Evolutionary conservation across 2,797 vertebrate genomes (phyloP).

Genomic region (Danio aesculapii): DNA sequence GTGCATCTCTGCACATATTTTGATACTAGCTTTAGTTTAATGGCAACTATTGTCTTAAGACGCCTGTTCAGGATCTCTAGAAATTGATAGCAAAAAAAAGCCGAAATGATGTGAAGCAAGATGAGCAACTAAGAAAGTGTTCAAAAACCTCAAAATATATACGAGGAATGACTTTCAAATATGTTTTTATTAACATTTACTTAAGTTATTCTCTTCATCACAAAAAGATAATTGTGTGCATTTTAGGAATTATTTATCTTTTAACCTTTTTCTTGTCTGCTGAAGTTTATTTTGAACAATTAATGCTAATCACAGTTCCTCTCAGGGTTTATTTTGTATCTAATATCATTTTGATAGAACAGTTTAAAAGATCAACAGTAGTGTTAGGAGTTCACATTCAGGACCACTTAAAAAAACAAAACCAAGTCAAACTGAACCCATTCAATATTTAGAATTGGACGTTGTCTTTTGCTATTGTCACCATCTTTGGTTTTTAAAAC

Average conservation of each 20-base stretch:
- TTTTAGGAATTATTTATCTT: constrained; percentile 33
- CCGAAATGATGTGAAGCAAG: constrained; percentile 25
- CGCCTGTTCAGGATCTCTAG: not conserved
- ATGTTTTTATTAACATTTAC: constrained; percentile 29
- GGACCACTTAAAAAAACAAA: constrained; percentile 45
- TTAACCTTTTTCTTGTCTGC: constrained; percentile 41
- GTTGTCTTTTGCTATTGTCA: constrained; percentile 56
- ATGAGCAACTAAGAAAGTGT: constrained; percentile 19
- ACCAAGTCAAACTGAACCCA: constrained; percentile 55
- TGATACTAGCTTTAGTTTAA: constrained; percentile 17
- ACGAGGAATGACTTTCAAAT: constrained; percentile 10
- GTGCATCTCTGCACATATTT: not conserved
- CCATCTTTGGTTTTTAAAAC: constrained; percentile 60
- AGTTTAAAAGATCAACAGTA: constrained; percentile 42
- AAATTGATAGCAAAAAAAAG: not conserved
- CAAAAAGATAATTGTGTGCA: constrained; percentile 28
- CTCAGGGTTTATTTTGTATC: constrained; percentile 70
- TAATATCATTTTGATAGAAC: constrained; percentile 58
- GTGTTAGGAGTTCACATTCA: constrained; percentile 48
- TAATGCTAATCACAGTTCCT: constrained; percentile 61
- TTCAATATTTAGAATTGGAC: constrained; percentile 58
- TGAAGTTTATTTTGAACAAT: constrained; percentile 53
- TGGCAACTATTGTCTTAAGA: constrained; percentile 1
- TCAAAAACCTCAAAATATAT: constrained; percentile 39
- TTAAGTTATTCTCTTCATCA: constrained; percentile 39